Evolutionary conservation across 2,113 vertebrate genomes (phyloP).

Genomic region (Onychostruthus taczanowskii): DNA sequence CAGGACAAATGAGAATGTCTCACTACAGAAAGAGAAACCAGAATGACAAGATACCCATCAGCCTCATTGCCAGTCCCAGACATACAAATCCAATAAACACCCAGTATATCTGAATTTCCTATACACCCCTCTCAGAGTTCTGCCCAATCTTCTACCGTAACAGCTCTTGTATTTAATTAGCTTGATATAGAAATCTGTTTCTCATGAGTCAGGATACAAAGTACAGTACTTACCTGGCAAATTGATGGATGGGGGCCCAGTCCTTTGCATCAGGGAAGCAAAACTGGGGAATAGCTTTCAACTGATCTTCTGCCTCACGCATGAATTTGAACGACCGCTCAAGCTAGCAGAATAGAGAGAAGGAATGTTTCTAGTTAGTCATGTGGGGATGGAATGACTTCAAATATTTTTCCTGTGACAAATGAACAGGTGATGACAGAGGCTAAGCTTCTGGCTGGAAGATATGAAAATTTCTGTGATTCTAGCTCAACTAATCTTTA

Average conservation of each 20-base stretch:
- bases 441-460: conserved; percentile 61
- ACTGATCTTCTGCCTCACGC: conserved; percentile 92
- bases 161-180: not conserved
- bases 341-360: conserved; percentile 74
- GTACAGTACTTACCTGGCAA: conserved; percentile 82
- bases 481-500: conserved; percentile 28
- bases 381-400: conserved; percentile 51
- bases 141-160: not conserved
- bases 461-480: conserved; percentile 49
- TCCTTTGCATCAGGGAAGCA: conserved; percentile 97
- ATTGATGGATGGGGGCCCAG: conserved; percentile 90
- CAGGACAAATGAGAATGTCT: conserved; percentile 94
- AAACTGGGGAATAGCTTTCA: conserved; percentile 96
- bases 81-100: not conserved
- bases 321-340: conserved; percentile 95
- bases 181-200: not conserved
- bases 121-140: not conserved
- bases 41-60: not conserved
- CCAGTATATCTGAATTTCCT: not conserved
- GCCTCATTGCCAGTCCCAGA: not conserved
- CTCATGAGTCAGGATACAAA: not conserved
- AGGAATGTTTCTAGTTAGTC: conserved; percentile 67
- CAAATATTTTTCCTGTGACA: conserved; percentile 55
- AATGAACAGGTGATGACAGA: conserved; percentile 63
- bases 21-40: conserved; percentile 71